Base-by-base conservation (phyloP, 2,797 vertebrate species). In the Sebastes variabilis region DNA sequence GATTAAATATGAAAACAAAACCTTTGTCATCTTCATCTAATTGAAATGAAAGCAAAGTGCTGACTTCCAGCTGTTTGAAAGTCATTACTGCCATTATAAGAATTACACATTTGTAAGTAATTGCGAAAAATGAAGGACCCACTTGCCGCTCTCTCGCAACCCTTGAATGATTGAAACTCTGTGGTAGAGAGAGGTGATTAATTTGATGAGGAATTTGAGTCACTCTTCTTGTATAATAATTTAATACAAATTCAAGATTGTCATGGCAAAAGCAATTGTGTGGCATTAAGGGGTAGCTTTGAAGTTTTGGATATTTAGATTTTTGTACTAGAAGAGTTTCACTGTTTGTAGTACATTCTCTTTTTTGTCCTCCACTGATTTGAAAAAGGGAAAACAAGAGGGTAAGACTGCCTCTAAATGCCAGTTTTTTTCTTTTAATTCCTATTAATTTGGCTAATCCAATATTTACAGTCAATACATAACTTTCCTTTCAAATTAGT, bases 21-120 rank as follows among this genome's bases (percentile, higher is more conserved):
- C 25, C 10, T 25, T 36, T 27, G 24, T 65, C 22, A 72, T 75
- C 70, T 27, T 66, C 13, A 30, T 38, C 13, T 46, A 62, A 81
- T 87, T 72, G 54, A 52, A 75, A 59, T 30, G 14, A 79, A 83
- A 74, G 14, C 20, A 62, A 59, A 81, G 69, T 70, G 24, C 32
- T 60, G 14, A 79, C 68, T 66, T 66, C 54, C 71, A 91, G 61
- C 73, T 75, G 70, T 72, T 66, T 74, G 10, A 84, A 77, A 66
- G 46, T 67, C 52, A 79, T 87, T 77, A 71, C 55, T 30, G 54
- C 20, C 30, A 68, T 56, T 66, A 64, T n/a, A 27, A 70, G 22
- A 65, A 69, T 72, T 30, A 66, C 58, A 64, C 42, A 75, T 71
- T 66, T 76, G 46, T 69, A 29, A 36, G 61, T 61, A 65, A 80